Percentiles rank a stretch among this genome's conserved stretches.
Evolutionary conservation across 92 coral and sea anemone genomes (phyloP).

Genomic region (Pocillopora meandrina): DNA sequence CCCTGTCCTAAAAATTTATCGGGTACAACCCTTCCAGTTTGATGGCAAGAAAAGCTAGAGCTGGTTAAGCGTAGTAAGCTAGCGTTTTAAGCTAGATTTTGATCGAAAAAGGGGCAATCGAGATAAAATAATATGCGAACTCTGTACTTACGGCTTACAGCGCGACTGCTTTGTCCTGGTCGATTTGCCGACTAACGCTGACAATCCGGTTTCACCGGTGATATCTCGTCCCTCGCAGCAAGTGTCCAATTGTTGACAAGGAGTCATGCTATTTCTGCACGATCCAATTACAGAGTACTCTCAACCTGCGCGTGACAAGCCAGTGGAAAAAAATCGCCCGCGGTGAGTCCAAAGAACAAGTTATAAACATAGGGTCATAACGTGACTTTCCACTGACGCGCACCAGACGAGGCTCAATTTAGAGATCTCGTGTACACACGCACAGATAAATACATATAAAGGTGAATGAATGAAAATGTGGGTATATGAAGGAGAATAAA

Average conservation of each 20-base stretch:
- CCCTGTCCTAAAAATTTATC: no score
- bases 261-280: neutral
- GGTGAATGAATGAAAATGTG: no score
- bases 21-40: no score
- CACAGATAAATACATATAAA: no score
- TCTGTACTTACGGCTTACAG: constrained; percentile 5
- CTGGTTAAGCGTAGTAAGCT: no score
- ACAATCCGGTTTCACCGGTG: neutral
- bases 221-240: neutral
- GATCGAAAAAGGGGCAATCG: neutral
- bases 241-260: neutral
- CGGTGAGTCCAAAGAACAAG: neutral
- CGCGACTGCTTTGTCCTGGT: neutral
- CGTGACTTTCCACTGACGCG: no score
- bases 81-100: neutral
- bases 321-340: neutral
- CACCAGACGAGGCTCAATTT: no score
- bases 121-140: neutral
- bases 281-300: neutral
- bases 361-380: no score
- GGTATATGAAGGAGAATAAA: no score
- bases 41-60: no score
- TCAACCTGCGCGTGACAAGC: neutral
- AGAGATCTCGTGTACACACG: no score
- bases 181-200: neutral